Percentiles rank a stretch among this genome's conserved stretches.
These are phyloP conservation scores for Lindbergichthys nudifrons DNA, from an alignment of 2,797 vertebrate species.

Conservation along the genomic window DNA sequence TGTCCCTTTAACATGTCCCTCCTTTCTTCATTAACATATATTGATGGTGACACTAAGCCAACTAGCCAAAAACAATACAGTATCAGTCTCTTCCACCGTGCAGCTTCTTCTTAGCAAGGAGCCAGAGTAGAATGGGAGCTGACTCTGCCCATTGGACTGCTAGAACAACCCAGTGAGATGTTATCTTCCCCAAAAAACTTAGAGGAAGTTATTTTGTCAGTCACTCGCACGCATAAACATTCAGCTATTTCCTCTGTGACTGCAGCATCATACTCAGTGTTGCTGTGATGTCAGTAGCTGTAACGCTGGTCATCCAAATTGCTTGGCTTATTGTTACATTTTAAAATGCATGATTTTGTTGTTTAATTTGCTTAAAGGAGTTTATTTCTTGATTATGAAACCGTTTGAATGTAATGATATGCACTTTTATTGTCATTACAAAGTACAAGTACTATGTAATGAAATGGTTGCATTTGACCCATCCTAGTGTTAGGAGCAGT, in stretches of 20 bases:
- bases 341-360: not conserved
- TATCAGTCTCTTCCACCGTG: not conserved
- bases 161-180: constrained; percentile 66
- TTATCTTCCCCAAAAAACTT: constrained; percentile 70
- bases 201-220: constrained; percentile 83
- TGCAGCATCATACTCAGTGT: constrained; percentile 8
- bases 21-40: constrained; percentile 6
- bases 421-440: too few species aligned
- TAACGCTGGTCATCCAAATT: not conserved
- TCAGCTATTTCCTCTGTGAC: constrained; percentile 79
- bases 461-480: too few species aligned
- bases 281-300: constrained; percentile 34
- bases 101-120: constrained; percentile 10
- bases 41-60: not conserved
- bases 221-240: constrained; percentile 65
- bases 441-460: too few species aligned
- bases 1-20: constrained; percentile 25
- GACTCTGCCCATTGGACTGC: constrained; percentile 14
- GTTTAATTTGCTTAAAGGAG: not conserved
- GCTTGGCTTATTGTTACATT: not conserved
- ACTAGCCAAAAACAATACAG: not conserved
- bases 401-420: too few species aligned
- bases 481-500: too few species aligned
- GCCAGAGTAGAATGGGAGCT: constrained; percentile 20
- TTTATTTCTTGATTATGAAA: too few species aligned